phyloP scores from a whole-genome alignment of 2,113 vertebrate species.

The Lampris megalopsis region DNA sequence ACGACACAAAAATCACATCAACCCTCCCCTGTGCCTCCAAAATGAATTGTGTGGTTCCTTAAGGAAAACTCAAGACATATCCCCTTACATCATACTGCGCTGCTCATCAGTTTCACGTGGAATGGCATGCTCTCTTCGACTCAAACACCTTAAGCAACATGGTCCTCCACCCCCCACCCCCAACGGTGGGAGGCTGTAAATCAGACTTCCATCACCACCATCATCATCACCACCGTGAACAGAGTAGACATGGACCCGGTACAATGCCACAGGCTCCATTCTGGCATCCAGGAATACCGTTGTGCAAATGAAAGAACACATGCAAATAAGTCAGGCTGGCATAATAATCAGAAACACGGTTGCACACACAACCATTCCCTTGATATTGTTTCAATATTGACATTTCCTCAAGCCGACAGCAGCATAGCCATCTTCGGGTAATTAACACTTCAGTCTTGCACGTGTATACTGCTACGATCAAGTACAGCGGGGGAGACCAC shows the following conservation, averaged over 20 bases:
- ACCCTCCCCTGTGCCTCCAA: background rate
- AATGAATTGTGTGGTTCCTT: conserved; percentile 3
- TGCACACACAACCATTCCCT: conserved; percentile 57
- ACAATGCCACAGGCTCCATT: conserved; percentile 58
- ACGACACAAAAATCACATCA: conserved; percentile 3
- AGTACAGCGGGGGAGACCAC: conserved; percentile 2
- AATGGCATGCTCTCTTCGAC: conserved; percentile 18
- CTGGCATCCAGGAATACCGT: conserved; percentile 76
- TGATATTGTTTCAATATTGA: conserved; percentile 18
- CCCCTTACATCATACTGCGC: background rate
- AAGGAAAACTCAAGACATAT: background rate
- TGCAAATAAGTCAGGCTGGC: conserved; percentile 62
- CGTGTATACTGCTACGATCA: background rate
- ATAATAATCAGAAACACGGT: conserved; percentile 70
- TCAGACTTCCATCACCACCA: background rate
- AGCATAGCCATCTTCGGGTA: background rate
- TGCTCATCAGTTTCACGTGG: conserved; percentile 24
- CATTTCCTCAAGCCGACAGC: background rate
- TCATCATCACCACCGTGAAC: conserved; percentile 8
- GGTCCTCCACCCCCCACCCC: too few species aligned
- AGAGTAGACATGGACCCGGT: conserved; percentile 60
- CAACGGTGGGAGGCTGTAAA: too few species aligned
- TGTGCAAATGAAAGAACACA: conserved; percentile 51
- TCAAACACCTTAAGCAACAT: conserved; percentile 22
- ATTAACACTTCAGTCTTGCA: background rate